phyloP scores from a whole-genome alignment of 2,113 vertebrate species.

The Calidris pygmaea region DNA sequence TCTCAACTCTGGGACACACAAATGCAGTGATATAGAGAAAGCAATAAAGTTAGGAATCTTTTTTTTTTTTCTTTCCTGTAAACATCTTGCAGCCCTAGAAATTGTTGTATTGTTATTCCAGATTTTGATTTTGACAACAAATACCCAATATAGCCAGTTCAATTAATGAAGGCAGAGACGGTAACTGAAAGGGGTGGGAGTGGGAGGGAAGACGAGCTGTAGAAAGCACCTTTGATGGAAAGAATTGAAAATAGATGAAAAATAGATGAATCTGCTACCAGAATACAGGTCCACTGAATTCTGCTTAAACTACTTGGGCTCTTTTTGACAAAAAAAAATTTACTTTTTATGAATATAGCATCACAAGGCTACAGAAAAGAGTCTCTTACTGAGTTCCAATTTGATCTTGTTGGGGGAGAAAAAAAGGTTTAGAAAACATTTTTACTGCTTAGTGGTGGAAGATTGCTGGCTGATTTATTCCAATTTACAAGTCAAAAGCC shows the following conservation, averaged over 20 bases:
- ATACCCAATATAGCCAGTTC: neutral
- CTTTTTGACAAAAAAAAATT: neutral
- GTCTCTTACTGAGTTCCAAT: neutral
- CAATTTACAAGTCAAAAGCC: neutral
- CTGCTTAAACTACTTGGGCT: neutral
- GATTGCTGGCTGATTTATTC: neutral
- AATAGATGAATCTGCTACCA: neutral
- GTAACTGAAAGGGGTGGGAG: neutral
- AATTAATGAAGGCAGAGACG: neutral
- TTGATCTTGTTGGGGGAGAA: neutral
- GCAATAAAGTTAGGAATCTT: neutral
- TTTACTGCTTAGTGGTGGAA: neutral
- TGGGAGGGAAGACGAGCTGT: neutral
- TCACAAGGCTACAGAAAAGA: neutral
- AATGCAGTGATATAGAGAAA: neutral
- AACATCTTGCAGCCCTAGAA: neutral
- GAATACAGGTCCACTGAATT: neutral
- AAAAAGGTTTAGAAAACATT: neutral
- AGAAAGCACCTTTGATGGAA: neutral
- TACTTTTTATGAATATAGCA: neutral
- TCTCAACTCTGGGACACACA: neutral
- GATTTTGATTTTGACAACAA: neutral
- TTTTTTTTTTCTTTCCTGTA: neutral
- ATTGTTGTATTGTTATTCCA: neutral
- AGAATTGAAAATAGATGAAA: neutral